phyloP scores from a whole-genome alignment of 2,888 invertebrate species.

The Heteromyza rotundicornis region DNA sequence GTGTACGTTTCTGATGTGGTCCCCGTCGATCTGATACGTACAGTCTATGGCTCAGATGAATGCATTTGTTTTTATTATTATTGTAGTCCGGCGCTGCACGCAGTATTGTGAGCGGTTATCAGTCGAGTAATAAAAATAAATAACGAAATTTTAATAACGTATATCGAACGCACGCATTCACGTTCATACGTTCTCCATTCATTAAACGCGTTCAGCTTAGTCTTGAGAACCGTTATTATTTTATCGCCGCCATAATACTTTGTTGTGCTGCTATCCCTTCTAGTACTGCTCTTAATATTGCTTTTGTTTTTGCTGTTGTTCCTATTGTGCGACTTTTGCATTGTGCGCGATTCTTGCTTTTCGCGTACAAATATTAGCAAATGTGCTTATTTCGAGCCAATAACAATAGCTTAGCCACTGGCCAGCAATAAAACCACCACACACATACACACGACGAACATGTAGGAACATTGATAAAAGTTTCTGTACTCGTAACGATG shows the following conservation, averaged over 20 bases:
- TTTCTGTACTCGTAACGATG: too few species aligned
- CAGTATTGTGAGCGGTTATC: slow-evolving; percentile 10
- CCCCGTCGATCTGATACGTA: too few species aligned
- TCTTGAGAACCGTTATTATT: slow-evolving; percentile 4
- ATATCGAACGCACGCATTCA: neutral
- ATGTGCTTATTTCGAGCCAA: neutral
- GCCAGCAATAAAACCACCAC: neutral
- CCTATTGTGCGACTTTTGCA: neutral
- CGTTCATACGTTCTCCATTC: neutral
- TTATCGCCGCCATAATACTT: slow-evolving; percentile 15
- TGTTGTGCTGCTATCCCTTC: neutral
- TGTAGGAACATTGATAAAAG: too few species aligned
- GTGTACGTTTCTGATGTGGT: too few species aligned
- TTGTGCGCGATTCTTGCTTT: too few species aligned
- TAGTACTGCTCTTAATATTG: neutral
- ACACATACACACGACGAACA: neutral
- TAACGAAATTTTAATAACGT: slow-evolving; percentile 18
- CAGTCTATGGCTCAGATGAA: too few species aligned
- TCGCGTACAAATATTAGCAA: neutral
- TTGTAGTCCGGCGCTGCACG: neutral
- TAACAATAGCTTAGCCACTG: slow-evolving; percentile 1
- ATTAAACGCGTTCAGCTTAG: neutral
- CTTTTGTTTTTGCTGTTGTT: neutral
- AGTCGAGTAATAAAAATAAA: slow-evolving; percentile 18
- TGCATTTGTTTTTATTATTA: neutral